phyloP scores from a whole-genome alignment of 2,888 invertebrate species.

The Caenorhabditis sulstoni region DNA sequence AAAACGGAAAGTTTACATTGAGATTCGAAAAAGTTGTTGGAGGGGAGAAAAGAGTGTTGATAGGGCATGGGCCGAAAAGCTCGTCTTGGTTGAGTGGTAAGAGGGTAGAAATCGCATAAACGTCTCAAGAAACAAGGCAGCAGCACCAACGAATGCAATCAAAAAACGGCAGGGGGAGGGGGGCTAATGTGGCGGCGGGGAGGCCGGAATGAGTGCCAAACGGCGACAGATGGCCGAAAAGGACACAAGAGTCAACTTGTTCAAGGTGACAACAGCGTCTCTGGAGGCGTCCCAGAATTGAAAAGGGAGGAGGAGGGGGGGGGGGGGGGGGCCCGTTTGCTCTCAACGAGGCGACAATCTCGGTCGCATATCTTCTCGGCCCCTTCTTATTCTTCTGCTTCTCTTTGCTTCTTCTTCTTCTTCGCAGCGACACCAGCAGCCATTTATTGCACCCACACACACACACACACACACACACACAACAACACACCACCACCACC shows the following conservation, averaged over 20 bases:
- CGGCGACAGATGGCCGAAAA: constrained; percentile 51
- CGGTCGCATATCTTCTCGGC: constrained; percentile 56
- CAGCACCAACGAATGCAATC: constrained; percentile 36
- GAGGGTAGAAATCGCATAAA: constrained; percentile 41
- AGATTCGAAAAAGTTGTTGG: too few species aligned
- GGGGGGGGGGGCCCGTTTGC: constrained; percentile 8
- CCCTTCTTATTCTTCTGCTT: constrained; percentile 20
- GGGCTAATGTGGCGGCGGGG: constrained; percentile 51
- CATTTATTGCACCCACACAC: constrained; percentile 45
- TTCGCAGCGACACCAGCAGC: constrained; percentile 48
- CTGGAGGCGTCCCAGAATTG: constrained; percentile 40
- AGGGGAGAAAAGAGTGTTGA: constrained; percentile 10
- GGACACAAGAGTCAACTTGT: constrained; percentile 27
- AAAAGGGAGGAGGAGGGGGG: constrained; percentile 21
- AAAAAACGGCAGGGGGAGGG: constrained; percentile 43
- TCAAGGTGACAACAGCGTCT: constrained; percentile 31
- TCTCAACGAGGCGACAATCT: constrained; percentile 51
- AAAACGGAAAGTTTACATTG: constrained; percentile 26
- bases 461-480: too few species aligned
- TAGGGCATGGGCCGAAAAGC: constrained; percentile 17
- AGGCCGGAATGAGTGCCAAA: constrained; percentile 53
- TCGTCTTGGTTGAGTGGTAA: constrained; percentile 8
- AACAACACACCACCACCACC: constrained; percentile 26
- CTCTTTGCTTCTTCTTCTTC: constrained; percentile 37
- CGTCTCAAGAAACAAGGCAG: constrained; percentile 19